phyloP scores from a whole-genome alignment of 2,113 vertebrate genomes.

The Oriolus oriolus region DNA sequence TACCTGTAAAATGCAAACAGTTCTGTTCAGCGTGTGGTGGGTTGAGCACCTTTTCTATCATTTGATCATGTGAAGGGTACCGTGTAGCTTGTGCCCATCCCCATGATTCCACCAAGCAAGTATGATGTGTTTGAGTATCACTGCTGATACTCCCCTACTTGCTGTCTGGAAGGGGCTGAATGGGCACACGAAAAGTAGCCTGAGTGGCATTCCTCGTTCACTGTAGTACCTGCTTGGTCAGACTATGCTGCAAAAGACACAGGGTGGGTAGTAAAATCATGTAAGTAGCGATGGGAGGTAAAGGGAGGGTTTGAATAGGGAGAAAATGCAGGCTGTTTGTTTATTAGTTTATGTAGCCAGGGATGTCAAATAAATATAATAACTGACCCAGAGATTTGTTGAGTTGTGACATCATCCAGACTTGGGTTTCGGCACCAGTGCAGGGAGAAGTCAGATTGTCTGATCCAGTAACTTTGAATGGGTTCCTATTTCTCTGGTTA shows the following conservation, averaged over 20 bases:
- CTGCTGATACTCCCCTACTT: neutral
- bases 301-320: neutral
- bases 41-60: neutral
- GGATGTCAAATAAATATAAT: neutral
- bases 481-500: neutral
- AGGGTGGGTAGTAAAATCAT: neutral
- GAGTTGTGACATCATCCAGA: neutral
- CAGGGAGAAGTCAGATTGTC: neutral
- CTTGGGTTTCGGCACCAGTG: neutral
- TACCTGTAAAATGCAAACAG: neutral
- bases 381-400: neutral
- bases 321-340: neutral
- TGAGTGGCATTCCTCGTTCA: neutral
- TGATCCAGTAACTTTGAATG: neutral
- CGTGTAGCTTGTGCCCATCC: neutral
- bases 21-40: neutral
- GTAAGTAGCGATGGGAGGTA: neutral
- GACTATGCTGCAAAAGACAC: neutral
- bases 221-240: neutral
- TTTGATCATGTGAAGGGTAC: neutral
- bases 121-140: neutral
- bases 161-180: neutral
- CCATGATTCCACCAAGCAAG: neutral
- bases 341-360: neutral
- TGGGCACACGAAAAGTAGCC: neutral